A percentile compares a stretch with the other conserved stretches of the same genome.
Conservation (phyloP, 2,113 vertebrate species). For the Larimichthys polyactis region DNA sequence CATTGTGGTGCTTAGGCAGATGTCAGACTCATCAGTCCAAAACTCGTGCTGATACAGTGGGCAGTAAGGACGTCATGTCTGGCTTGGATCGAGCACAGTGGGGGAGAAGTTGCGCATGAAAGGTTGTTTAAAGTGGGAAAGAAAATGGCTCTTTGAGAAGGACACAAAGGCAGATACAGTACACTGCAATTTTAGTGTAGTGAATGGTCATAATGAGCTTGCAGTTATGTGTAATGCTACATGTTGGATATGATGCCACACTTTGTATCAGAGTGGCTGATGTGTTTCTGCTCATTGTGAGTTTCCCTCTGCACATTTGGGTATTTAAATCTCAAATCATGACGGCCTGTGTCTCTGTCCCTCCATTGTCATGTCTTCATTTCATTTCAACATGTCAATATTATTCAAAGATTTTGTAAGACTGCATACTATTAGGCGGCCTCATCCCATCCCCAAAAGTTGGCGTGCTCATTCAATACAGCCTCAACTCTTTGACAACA, state of each 20-base stretch:
- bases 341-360: neutral
- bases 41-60: conserved; percentile 20
- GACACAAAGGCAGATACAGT: neutral
- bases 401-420: neutral
- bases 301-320: neutral
- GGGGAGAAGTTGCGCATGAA: neutral
- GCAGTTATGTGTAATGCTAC: neutral
- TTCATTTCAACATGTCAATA: conserved; percentile 15
- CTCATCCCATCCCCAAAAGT: conserved; percentile 5
- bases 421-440: conserved; percentile 10
- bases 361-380: conserved; percentile 9
- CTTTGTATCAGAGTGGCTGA: neutral
- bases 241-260: neutral
- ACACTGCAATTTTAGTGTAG: too few relatives aligned
- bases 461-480: conserved; percentile 25
- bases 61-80: neutral
- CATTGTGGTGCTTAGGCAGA: neutral
- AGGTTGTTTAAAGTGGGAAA: neutral
- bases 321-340: neutral
- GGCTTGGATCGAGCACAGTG: neutral
- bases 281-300: neutral
- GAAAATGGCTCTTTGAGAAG: neutral
- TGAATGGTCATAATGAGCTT: neutral
- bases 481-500: conserved; percentile 51
- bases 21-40: conserved; percentile 6